Percentiles rank a stretch among this genome's conserved stretches.
phyloP scores from a whole-genome alignment of 2,113 vertebrate genomes.

The Pterocles orientalis region DNA sequence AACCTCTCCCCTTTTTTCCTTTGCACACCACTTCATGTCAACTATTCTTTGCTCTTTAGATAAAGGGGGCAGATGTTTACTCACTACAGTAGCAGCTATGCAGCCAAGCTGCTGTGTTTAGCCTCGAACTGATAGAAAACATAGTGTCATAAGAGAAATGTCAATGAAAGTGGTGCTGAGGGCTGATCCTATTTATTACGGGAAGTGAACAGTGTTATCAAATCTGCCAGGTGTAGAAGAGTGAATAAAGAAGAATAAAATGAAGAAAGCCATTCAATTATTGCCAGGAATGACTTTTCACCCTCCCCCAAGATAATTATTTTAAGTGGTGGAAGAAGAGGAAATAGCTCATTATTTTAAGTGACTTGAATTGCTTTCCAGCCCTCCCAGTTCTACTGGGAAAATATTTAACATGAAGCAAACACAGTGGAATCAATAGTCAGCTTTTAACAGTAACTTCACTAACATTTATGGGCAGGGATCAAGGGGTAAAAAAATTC shows the following conservation, averaged over 20 bases:
- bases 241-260: neutral
- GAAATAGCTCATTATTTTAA: constrained; percentile 21
- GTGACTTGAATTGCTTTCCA: neutral
- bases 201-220: neutral
- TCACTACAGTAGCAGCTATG: neutral
- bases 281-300: neutral
- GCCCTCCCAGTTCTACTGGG: neutral
- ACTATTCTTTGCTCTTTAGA: neutral
- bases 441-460: neutral
- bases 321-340: neutral
- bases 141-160: neutral
- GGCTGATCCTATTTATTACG: neutral
- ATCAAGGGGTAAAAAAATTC: neutral
- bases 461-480: neutral
- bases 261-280: neutral
- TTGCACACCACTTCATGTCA: neutral
- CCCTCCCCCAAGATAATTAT: neutral
- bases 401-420: constrained; percentile 5
- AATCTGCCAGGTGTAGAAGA: neutral
- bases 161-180: neutral
- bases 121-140: neutral
- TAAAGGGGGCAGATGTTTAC: neutral
- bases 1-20: neutral
- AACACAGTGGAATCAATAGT: neutral
- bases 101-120: neutral